phyloP scores from a whole-genome alignment of 2,888 invertebrate species.

The Litoditis marina region DNA sequence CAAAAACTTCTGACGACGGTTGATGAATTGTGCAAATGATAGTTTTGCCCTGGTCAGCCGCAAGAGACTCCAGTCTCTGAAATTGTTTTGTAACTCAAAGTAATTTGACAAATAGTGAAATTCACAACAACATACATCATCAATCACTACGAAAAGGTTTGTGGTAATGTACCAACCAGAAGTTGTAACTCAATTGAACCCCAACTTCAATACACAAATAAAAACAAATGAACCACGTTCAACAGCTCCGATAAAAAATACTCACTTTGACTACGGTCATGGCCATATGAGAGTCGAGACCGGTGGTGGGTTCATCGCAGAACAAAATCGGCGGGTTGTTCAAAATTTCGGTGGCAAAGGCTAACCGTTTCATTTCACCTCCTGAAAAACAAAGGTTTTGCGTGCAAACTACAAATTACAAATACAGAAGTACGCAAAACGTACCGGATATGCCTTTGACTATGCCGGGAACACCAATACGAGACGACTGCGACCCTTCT shows the following conservation, averaged over 20 bases:
- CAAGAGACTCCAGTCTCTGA: constrained; percentile 37
- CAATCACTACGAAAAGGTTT: no score
- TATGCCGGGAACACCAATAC: constrained; percentile 79
- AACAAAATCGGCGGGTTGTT: constrained; percentile 91
- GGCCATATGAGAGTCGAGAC: constrained; percentile 93
- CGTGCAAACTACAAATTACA: background rate
- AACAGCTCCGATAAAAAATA: background rate
- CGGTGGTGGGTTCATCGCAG: constrained; percentile 93
- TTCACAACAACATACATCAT: no score
- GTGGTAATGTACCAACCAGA: no score
- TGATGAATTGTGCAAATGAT: constrained; percentile 90
- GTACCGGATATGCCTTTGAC: constrained; percentile 40
- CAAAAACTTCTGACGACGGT: constrained; percentile 82
- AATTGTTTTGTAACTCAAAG: background rate
- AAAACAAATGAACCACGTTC: no score
- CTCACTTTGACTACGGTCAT: constrained; percentile 80
- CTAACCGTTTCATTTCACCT: constrained; percentile 88
- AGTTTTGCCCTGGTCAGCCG: constrained; percentile 74
- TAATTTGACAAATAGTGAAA: background rate
- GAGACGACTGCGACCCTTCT: constrained; percentile 81
- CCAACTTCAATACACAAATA: no score
- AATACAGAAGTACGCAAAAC: background rate
- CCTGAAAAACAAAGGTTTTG: constrained; percentile 73
- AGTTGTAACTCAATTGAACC: no score
- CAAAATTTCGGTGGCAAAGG: constrained; percentile 87